A percentile compares a stretch with the other conserved stretches of the same genome.
phyloP scores from a whole-genome alignment of 92 coral and sea anemone genomes.

The Porites lobata region DNA sequence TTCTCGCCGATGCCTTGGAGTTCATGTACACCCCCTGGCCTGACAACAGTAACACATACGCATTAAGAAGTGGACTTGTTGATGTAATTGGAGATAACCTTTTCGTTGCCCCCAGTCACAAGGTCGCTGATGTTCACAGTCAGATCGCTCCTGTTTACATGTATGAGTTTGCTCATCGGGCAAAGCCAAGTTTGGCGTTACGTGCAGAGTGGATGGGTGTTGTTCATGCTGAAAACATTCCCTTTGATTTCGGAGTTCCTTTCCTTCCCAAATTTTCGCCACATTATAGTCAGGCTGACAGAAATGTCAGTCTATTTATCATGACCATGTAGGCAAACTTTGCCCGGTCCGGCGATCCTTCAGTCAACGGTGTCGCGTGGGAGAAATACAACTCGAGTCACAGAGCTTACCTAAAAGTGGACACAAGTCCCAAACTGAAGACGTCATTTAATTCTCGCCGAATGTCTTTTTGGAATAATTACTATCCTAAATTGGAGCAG shows the following conservation, averaged over 20 bases:
- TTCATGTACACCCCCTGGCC: conserved; percentile 76
- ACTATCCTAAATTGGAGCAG: conserved; percentile 70
- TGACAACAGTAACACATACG: conserved; percentile 24
- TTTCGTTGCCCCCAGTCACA: conserved; percentile 67
- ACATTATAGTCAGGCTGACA: conserved; percentile 18
- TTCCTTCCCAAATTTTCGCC: neutral
- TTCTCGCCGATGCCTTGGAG: conserved; percentile 56
- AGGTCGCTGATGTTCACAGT: conserved; percentile 55
- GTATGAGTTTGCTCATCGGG: conserved; percentile 54
- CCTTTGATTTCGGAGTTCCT: conserved; percentile 13
- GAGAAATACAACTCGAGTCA: conserved; percentile 54
- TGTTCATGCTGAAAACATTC: conserved; percentile 2
- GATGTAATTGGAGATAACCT: conserved; percentile 56
- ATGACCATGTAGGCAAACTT: conserved; percentile 58
- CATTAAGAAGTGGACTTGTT: conserved; percentile 45
- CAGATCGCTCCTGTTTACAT: conserved; percentile 56
- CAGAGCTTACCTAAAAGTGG: conserved; percentile 68
- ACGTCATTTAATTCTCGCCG: conserved; percentile 65
- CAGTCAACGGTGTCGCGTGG: conserved; percentile 74
- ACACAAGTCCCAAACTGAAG: conserved; percentile 64
- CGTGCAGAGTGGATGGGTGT: conserved; percentile 41
- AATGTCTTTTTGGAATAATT: conserved; percentile 89
- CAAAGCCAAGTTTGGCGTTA: neutral
- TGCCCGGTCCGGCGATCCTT: conserved; percentile 62
- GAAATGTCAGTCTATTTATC: conserved; percentile 51